A percentile compares a stretch with the other conserved stretches of the same genome.
Evolutionary conservation across 2,797 vertebrate species (phyloP).

Genomic region (Chromis chromis): DNA sequence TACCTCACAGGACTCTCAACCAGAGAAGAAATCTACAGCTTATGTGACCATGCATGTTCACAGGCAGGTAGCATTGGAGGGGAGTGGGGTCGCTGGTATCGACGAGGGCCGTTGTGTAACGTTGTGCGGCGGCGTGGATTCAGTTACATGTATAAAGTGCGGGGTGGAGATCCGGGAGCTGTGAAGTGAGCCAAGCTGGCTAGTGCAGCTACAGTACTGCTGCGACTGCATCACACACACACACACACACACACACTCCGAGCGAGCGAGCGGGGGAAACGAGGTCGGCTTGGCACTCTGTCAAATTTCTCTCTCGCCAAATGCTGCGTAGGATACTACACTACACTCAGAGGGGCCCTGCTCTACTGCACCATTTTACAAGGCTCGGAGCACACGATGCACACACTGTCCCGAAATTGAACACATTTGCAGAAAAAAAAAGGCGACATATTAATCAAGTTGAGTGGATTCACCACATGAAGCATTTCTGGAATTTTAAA

Average conservation of each 20-base stretch:
- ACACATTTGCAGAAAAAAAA: conserved; percentile 20
- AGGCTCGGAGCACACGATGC: conserved; percentile 51
- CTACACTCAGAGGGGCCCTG: conserved; percentile 61
- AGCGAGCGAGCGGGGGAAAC: conserved; percentile 64
- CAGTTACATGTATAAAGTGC: conserved; percentile 80
- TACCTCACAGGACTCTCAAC: conserved; percentile 33
- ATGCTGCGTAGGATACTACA: conserved; percentile 73
- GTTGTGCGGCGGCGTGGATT: conserved; percentile 58
- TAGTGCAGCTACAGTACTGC: conserved; percentile 70
- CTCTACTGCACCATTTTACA: conserved; percentile 76
- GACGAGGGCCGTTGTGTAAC: conserved; percentile 30
- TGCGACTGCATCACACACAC: conserved; percentile 68
- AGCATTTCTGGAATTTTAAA: conserved; percentile 30
- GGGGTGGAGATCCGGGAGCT: conserved; percentile 75
- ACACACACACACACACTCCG: conserved; percentile 20
- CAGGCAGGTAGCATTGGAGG: neutral
- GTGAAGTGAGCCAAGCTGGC: conserved; percentile 72
- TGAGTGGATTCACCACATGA: conserved; percentile 40
- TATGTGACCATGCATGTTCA: conserved; percentile 14
- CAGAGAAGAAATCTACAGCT: neutral
- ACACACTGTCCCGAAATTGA: conserved; percentile 24
- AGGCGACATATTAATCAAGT: conserved; percentile 32
- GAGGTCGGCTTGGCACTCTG: conserved; percentile 78
- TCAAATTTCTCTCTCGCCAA: conserved; percentile 74
- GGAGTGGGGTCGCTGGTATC: conserved; percentile 23